Evolutionary conservation across 1,140 invertebrate genomes (phyloP).

Genomic region (Papilio glaucus): DNA sequence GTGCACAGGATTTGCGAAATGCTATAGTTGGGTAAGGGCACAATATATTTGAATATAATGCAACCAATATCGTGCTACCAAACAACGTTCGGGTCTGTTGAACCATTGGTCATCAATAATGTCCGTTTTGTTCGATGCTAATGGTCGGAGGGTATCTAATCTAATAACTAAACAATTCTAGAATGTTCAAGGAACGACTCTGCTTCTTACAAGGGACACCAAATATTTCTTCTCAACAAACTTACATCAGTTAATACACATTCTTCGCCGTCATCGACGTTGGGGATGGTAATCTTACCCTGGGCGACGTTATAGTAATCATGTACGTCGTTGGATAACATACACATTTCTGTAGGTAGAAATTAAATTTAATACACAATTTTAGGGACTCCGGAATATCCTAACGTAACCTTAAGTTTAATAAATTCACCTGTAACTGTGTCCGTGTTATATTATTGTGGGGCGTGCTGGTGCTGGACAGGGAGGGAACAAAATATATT

Average conservation of each 20-base stretch:
- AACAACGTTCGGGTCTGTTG: conserved; percentile 7
- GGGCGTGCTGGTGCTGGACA: conserved; percentile 68
- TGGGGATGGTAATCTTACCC: conserved; percentile 98
- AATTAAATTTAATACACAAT: conserved; percentile 47
- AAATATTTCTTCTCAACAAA: conserved; percentile 49
- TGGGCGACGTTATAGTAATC: conserved; percentile 98
- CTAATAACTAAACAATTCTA: conserved; percentile 35
- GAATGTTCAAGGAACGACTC: conserved; percentile 33
- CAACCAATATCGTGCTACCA: conserved; percentile 19
- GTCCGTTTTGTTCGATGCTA: conserved; percentile 45
- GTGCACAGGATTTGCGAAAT: conserved; percentile 40
- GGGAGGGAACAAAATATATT: conserved; percentile 41
- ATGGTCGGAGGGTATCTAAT: conserved; percentile 40
- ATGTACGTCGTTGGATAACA: conserved; percentile 92
- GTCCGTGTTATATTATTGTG: conserved; percentile 51
- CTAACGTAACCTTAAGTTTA: conserved; percentile 34
- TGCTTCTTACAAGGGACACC: conserved; percentile 48
- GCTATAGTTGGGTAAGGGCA: conserved; percentile 9
- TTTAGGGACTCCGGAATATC: conserved; percentile 26
- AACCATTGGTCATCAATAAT: not conserved
- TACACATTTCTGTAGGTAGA: conserved; percentile 88
- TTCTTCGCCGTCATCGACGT: conserved; percentile 98
- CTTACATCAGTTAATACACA: conserved; percentile 92
- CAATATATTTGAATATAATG: conserved; percentile 27
- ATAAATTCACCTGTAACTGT: conserved; percentile 44